phyloP scores from a whole-genome alignment of 2,888 invertebrate species.

The Eupithecia subumbrata region DNA sequence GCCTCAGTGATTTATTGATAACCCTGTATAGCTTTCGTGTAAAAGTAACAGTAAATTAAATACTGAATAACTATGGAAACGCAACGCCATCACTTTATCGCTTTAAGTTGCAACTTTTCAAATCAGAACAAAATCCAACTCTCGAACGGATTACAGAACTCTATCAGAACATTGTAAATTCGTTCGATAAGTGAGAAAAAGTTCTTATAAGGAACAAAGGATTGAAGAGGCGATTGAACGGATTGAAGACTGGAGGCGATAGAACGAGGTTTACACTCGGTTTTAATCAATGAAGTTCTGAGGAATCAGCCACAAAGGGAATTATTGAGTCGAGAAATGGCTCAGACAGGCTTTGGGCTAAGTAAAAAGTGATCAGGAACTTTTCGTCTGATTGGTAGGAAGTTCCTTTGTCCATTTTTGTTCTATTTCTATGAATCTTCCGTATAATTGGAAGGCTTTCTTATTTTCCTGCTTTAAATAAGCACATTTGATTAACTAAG shows the following conservation, averaged over 20 bases:
- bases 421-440: not conserved
- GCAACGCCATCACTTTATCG: not conserved
- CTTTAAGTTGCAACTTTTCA: slow-evolving; percentile 1
- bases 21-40: not conserved
- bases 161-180: slow-evolving; percentile 45
- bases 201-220: slow-evolving; percentile 62
- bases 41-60: not conserved
- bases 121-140: not conserved
- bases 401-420: not conserved
- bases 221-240: slow-evolving; percentile 15
- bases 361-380: slow-evolving; percentile 44
- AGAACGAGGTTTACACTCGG: slow-evolving; percentile 69
- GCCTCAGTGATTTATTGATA: no score
- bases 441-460: not conserved
- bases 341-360: slow-evolving; percentile 56
- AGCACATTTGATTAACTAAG: no score
- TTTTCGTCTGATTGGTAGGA: not conserved
- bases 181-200: slow-evolving; percentile 57
- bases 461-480: no score
- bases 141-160: slow-evolving; percentile 12
- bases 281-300: slow-evolving; percentile 80
- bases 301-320: slow-evolving; percentile 73
- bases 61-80: not conserved
- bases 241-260: slow-evolving; percentile 50
- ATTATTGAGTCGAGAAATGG: slow-evolving; percentile 72